phyloP scores from a whole-genome alignment of 2,797 vertebrate species.

The Heterohyrax brucei region DNA sequence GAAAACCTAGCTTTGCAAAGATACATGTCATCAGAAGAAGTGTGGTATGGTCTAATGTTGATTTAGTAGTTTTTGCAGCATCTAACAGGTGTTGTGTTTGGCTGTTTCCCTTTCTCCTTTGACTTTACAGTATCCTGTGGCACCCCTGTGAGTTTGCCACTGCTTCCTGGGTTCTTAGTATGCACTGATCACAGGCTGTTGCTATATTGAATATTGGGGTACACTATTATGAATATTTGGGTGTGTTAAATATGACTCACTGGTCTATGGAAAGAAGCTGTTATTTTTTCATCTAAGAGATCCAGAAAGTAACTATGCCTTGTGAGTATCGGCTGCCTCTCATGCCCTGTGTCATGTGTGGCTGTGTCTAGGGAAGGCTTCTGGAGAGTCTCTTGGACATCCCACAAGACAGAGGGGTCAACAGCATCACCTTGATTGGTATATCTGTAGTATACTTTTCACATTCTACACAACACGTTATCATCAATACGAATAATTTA shows the following conservation, averaged over 20 bases:
- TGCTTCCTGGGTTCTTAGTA: neutral
- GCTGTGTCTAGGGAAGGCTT: neutral
- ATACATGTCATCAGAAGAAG: neutral
- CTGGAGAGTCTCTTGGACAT: neutral
- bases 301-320: neutral
- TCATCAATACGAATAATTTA: neutral
- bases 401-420: neutral
- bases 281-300: neutral
- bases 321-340: neutral
- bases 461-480: rapidly evolving
- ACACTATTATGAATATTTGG: too few species aligned
- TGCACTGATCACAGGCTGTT: neutral
- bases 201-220: neutral
- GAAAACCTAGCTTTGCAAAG: neutral
- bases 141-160: neutral
- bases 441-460: neutral
- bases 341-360: neutral
- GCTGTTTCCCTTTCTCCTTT: neutral
- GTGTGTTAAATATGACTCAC: rapidly evolving
- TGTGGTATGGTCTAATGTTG: too few species aligned
- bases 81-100: too few species aligned
- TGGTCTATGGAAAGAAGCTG: neutral
- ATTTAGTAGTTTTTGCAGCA: rapidly evolving
- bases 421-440: rapidly evolving
- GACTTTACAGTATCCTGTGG: neutral